Evolutionary conservation across 2,113 vertebrate species (phyloP).

Genomic region (Tichodroma muraria): DNA sequence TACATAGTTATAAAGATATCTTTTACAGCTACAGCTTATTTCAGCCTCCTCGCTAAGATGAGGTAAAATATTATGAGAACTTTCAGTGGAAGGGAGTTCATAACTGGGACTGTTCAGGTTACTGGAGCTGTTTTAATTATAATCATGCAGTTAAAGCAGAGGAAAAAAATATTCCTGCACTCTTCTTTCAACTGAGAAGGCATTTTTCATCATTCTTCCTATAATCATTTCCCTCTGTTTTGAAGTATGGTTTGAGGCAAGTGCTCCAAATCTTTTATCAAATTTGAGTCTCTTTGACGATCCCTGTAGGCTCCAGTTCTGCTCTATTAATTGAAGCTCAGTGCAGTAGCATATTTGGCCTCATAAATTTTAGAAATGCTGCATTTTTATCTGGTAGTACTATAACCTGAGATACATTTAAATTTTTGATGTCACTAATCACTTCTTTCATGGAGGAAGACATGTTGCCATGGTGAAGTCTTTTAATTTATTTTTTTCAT

Average conservation of each 20-base stretch:
- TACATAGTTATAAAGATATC: neutral
- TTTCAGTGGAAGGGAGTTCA: neutral
- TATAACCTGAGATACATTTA: neutral
- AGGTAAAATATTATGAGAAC: neutral
- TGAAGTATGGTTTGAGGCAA: slow-evolving; percentile 20
- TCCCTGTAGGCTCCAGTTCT: neutral
- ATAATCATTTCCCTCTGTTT: slow-evolving; percentile 1
- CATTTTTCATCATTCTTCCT: slow-evolving; percentile 8
- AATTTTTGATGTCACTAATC: neutral
- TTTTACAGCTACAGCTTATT: neutral
- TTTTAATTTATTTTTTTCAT: neutral
- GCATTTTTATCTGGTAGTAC: neutral
- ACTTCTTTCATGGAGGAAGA: neutral
- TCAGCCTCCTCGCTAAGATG: neutral
- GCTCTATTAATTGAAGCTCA: neutral
- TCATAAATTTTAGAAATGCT: slow-evolving; percentile 15
- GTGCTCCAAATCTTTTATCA: neutral
- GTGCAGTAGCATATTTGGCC: neutral
- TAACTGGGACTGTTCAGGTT: neutral
- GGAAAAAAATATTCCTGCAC: neutral
- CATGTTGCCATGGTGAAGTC: neutral
- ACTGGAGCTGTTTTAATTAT: neutral
- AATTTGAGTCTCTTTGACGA: neutral
- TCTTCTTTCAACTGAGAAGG: neutral
- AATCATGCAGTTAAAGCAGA: neutral